Base-by-base conservation (phyloP, 2,888 invertebrate genomes). In the Entomobrya proxima region DNA sequence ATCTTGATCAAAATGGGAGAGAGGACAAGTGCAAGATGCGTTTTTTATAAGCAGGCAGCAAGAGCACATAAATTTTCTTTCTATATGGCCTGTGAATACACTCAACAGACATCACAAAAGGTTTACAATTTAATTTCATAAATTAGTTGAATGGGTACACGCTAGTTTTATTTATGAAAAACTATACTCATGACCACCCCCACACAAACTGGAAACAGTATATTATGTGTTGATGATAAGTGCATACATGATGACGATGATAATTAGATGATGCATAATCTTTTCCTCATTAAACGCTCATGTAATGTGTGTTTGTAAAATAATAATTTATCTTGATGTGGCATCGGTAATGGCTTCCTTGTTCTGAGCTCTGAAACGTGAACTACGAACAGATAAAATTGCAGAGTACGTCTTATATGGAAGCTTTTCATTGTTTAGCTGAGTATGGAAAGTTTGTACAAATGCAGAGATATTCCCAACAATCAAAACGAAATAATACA, bases 261-360 rank as follows among this genome's bases (percentile, higher is more conserved):
- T 61, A 61, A 61, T 61, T 61, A 61, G 61, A 32, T 32, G 67
- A 67, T 40, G 24, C 13, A 40, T 67, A 67, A 67, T 67, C 21
- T 67, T 67, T 67, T 67, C 67, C 67, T 67, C 40, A 40, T 37
- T 67, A 67, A 67, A 67, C 21, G 21, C 24, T 40, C 2, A 35
- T 35, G 9, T 35, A 32, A 15, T 21, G 67, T 67, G 15, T 40
- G 40, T n/a, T n/a, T 7, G 52, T 40, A 11, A 4, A 37, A 30
- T 61, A 61, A 64, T n/a, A 24, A 37, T 67, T 67, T 67, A 67
- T 67, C 67, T 40, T 67, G 67, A 21, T 67, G 40, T 9, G 67
- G 37, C 67, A 67, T 67, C 67, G 40, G 67, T 67, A 67, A 40
- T 37, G 21, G 11, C 30, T 67, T 40, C 40, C 67, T 67, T 37